Evolutionary conservation across 2,113 vertebrate species (phyloP).

Genomic region (Coptodon rendalli): DNA sequence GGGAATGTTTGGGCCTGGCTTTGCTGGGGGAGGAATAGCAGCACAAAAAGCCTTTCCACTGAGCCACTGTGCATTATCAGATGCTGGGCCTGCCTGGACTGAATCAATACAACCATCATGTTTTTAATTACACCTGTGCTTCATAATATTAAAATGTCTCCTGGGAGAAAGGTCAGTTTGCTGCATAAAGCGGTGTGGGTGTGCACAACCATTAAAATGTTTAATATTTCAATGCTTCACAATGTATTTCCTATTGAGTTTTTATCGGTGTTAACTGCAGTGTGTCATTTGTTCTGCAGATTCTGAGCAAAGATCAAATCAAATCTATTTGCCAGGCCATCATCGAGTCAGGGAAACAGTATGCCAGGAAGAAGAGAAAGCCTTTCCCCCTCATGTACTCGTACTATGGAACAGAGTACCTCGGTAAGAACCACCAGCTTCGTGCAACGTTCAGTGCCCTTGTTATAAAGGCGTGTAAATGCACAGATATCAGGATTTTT

Average conservation of each 20-base stretch:
- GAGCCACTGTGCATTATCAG: not conserved
- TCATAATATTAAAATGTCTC: not conserved
- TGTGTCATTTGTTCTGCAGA: conserved; percentile 55
- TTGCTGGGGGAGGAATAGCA: not conserved
- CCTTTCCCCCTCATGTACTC: conserved; percentile 87
- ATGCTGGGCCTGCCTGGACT: not conserved
- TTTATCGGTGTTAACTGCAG: not conserved
- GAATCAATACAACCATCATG: not conserved
- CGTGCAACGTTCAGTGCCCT: not conserved
- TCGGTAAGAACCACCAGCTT: conserved; percentile 71
- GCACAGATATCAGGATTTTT: not conserved
- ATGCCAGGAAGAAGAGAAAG: conserved; percentile 81
- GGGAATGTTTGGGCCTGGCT: not conserved
- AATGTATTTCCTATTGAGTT: not conserved
- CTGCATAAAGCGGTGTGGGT: not conserved
- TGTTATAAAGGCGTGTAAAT: not conserved
- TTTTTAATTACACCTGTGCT: not conserved
- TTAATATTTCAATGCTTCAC: not conserved
- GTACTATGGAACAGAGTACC: conserved; percentile 86
- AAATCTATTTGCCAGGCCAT: conserved; percentile 85
- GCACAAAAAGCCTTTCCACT: not conserved
- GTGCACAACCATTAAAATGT: not conserved
- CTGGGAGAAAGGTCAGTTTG: not conserved
- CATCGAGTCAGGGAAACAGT: conserved; percentile 86
- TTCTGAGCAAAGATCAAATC: conserved; percentile 82